phyloP scores from a whole-genome alignment of 2,888 invertebrate genomes.

The Mesodorylaimus sp. region DNA sequence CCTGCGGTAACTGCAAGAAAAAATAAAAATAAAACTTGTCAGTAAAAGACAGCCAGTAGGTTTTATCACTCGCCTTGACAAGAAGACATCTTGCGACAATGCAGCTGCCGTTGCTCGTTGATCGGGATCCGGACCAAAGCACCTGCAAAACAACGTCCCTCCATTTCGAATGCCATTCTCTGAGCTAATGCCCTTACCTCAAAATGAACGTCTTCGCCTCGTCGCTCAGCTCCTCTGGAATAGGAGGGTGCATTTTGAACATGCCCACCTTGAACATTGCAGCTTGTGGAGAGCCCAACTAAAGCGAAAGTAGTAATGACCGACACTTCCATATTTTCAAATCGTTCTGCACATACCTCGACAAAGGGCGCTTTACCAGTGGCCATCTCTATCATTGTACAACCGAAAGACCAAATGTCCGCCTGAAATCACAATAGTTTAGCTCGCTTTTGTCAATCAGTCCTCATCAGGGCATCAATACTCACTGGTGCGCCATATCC shows the following conservation, averaged over 20 bases:
- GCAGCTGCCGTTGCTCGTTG: slow-evolving; percentile 61
- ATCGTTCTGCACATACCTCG: slow-evolving; percentile 42
- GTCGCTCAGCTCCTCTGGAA: slow-evolving; percentile 69
- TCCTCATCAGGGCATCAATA: too few relatives aligned
- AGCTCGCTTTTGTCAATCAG: too few relatives aligned
- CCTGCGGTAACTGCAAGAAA: too few relatives aligned
- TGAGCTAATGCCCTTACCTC: slow-evolving; percentile 34
- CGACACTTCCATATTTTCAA: not conserved
- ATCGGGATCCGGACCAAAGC: slow-evolving; percentile 79
- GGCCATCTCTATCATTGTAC: slow-evolving; percentile 98
- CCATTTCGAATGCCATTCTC: too few relatives aligned
- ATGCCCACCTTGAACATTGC: slow-evolving; percentile 92
- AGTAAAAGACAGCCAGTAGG: too few relatives aligned
- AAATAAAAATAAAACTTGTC: too few relatives aligned
- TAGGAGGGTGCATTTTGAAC: slow-evolving; percentile 90
- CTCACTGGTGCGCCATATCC: slow-evolving; percentile 80
- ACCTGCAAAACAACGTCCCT: slow-evolving; percentile 39
- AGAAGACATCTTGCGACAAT: slow-evolving; percentile 65
- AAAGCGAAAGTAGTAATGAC: slow-evolving; percentile 11
- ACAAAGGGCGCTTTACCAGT: slow-evolving; percentile 96
- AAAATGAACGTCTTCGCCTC: slow-evolving; percentile 72
- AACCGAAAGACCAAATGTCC: slow-evolving; percentile 90
- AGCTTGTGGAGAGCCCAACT: slow-evolving; percentile 78
- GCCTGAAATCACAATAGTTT: too few relatives aligned
- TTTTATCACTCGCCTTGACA: slow-evolving; percentile 53